phyloP scores from a whole-genome alignment of 2,888 invertebrate species.

The Drosophila neotestacea region DNA sequence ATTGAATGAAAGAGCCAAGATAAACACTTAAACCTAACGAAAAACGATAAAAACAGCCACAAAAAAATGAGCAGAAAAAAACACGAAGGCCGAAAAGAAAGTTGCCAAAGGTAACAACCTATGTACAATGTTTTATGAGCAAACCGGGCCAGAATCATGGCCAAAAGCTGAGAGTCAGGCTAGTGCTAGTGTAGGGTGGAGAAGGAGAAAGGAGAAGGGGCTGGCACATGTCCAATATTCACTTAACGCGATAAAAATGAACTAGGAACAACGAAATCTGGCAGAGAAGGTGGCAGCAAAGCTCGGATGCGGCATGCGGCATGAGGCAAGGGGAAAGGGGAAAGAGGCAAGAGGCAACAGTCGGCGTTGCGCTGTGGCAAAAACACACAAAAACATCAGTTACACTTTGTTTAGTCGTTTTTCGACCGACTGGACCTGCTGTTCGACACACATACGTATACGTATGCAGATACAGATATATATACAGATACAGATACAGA shows the following conservation, averaged over 20 bases:
- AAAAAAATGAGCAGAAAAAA: constrained; percentile 23
- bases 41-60: constrained; percentile 67
- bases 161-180: constrained; percentile 11
- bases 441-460: constrained; percentile 1
- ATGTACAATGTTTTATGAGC: constrained; percentile 63
- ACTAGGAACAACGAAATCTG: constrained; percentile 79
- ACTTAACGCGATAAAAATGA: constrained; percentile 80
- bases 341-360: constrained; percentile 38
- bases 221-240: constrained; percentile 79
- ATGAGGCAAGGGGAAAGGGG: constrained; percentile 3
- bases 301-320: not conserved
- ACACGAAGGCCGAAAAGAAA: constrained; percentile 62
- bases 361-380: constrained; percentile 50
- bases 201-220: not conserved
- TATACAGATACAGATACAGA: constrained; percentile 8
- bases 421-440: constrained; percentile 42
- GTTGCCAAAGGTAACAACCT: constrained; percentile 74
- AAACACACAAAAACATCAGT: constrained; percentile 78
- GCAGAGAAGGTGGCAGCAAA: constrained; percentile 36
- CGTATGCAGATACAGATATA: constrained; percentile 24
- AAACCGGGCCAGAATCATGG: constrained; percentile 18
- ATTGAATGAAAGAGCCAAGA: constrained; percentile 77
- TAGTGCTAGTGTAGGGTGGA: not conserved
- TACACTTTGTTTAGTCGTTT: constrained; percentile 72
- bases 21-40: constrained; percentile 78